phyloP scores from a whole-genome alignment of 2,888 invertebrate species.

The Cynaeus angustus region DNA sequence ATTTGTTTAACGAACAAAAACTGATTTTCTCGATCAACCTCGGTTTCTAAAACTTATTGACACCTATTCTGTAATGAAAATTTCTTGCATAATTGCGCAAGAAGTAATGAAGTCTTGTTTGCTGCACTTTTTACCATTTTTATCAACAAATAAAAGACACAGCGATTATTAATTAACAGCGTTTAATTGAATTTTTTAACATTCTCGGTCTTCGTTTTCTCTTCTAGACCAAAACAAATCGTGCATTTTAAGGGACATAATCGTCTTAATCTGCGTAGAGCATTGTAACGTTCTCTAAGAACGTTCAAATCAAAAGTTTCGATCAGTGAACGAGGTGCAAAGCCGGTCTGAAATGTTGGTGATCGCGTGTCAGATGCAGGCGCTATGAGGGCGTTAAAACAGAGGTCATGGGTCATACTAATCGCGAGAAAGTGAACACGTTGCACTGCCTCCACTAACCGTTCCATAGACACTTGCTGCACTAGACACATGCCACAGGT shows the following conservation, averaged over 20 bases:
- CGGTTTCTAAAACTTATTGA: too few species aligned
- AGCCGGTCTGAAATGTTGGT: constrained; percentile 52
- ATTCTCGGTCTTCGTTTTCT: neutral
- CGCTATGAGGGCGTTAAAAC: constrained; percentile 67
- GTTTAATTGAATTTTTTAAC: neutral
- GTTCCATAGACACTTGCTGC: constrained; percentile 54
- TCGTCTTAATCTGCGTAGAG: constrained; percentile 44
- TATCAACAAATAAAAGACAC: too few species aligned
- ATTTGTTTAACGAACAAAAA: too few species aligned
- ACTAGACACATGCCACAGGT: constrained; percentile 55
- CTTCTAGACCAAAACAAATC: constrained; percentile 12
- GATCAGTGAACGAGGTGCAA: constrained; percentile 60
- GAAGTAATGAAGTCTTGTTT: too few species aligned
- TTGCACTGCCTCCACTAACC: constrained; percentile 60
- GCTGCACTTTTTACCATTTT: too few species aligned
- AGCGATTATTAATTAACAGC: neutral
- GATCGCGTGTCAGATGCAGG: constrained; percentile 63
- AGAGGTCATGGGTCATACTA: constrained; percentile 67
- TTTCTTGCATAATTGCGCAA: too few species aligned
- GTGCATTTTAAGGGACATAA: constrained; percentile 35
- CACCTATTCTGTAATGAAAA: too few species aligned
- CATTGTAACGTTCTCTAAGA: constrained; percentile 56
- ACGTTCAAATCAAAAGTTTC: constrained; percentile 55
- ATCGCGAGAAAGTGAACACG: constrained; percentile 68
- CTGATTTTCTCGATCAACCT: too few species aligned